A percentile compares a stretch with the other conserved stretches of the same genome.
phyloP scores from a whole-genome alignment of 2,797 vertebrate species.

The Thaleichthys pacificus region DNA sequence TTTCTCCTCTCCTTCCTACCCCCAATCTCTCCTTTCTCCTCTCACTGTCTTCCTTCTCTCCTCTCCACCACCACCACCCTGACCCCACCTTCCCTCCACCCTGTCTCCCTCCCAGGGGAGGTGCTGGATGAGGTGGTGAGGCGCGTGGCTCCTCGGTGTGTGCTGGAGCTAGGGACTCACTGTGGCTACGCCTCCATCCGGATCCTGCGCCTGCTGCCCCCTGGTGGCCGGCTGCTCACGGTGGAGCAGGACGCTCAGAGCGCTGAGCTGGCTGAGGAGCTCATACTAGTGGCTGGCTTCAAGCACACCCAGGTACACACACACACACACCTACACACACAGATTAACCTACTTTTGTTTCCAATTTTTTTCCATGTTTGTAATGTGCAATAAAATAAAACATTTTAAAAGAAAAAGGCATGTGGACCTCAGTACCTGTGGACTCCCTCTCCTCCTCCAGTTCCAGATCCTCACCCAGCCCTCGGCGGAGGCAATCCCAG shows the following conservation, averaged over 20 bases:
- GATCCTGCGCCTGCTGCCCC: constrained; percentile 66
- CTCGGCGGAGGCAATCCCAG: constrained; percentile 60
- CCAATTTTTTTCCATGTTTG: background rate
- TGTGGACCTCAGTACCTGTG: no score
- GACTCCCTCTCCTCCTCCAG: constrained; percentile 34
- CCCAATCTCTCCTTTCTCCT: background rate
- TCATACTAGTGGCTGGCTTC: constrained; percentile 73
- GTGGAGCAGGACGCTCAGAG: constrained; percentile 67
- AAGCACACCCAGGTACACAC: constrained; percentile 66
- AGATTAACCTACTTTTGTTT: no score
- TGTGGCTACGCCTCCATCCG: constrained; percentile 70
- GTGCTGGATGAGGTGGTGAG: constrained; percentile 56
- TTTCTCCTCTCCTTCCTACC: background rate
- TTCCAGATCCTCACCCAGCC: constrained; percentile 68
- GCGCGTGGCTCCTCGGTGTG: constrained; percentile 38
- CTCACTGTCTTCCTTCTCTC: background rate
- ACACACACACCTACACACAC: background rate
- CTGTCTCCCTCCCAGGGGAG: constrained; percentile 37
- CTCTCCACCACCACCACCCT: background rate
- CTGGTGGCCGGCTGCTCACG: constrained; percentile 59
- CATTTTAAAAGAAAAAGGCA: no score
- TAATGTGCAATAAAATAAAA: no score
- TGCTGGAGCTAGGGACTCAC: constrained; percentile 71
- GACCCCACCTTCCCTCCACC: background rate
- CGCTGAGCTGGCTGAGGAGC: constrained; percentile 69